A percentile compares a stretch with the other conserved stretches of the same genome.
Evolutionary conservation across 2,797 vertebrate genomes (phyloP).

Genomic region (Microctenopoma stevenorrisi): DNA sequence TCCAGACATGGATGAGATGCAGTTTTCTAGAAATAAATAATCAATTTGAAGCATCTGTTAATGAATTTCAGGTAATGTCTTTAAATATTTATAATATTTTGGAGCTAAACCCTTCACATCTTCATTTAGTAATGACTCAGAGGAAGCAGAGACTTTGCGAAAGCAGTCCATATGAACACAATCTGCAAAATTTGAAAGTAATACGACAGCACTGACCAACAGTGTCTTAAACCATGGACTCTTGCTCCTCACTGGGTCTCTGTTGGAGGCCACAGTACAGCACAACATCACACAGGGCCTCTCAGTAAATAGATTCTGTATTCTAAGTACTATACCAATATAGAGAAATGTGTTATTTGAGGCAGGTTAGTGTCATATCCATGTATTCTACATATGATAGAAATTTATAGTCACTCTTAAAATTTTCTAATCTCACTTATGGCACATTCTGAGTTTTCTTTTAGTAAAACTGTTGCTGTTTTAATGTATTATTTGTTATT

Average conservation of each 20-base stretch:
- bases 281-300: constrained; percentile 78
- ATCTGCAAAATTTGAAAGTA: constrained; percentile 48
- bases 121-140: constrained; percentile 40
- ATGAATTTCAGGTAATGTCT: constrained; percentile 56
- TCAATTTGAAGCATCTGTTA: constrained; percentile 52
- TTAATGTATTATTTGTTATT: constrained; percentile 67
- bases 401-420: constrained; percentile 73
- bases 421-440: constrained; percentile 69
- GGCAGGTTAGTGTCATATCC: constrained; percentile 69
- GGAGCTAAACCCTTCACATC: constrained; percentile 58
- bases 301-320: constrained; percentile 61
- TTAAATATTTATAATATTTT: constrained; percentile 47
- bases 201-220: constrained; percentile 68
- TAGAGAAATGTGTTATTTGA: constrained; percentile 73
- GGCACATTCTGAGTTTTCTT: constrained; percentile 60
- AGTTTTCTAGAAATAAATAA: constrained; percentile 48
- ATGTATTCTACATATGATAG: constrained; percentile 77
- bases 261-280: constrained; percentile 61
- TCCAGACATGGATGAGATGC: constrained; percentile 23
- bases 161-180: constrained; percentile 77
- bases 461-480: constrained; percentile 60
- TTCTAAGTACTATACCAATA: constrained; percentile 69
- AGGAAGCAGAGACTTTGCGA: constrained; percentile 42
- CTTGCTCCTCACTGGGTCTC: constrained; percentile 66
- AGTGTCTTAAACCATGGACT: constrained; percentile 74